Evolutionary conservation across 2,888 invertebrate species (phyloP).

Genomic region (Dynastes tityus): DNA sequence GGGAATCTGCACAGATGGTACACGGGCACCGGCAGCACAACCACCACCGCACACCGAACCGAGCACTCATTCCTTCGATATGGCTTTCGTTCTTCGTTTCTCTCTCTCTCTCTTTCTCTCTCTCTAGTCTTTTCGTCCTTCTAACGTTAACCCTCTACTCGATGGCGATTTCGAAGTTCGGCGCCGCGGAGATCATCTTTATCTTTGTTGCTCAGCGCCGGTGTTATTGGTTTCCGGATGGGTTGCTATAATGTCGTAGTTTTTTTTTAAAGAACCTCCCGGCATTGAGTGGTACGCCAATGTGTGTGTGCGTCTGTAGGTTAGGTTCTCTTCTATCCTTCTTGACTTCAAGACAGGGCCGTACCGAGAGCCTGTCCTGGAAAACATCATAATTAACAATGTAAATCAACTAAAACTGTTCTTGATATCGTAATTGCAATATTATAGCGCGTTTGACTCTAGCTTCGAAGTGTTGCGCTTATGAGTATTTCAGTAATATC

Average conservation of each 20-base stretch:
- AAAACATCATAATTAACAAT: no score
- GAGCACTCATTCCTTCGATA: slow-evolving; percentile 63
- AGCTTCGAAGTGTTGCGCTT: no score
- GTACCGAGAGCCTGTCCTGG: no score
- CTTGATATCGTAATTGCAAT: no score
- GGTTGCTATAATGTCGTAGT: slow-evolving; percentile 63
- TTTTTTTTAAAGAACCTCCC: slow-evolving; percentile 59
- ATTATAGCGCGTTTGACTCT: no score
- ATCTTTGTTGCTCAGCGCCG: slow-evolving; percentile 57
- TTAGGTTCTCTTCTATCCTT: no score
- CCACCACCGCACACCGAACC: no score
- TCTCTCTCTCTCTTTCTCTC: slow-evolving; percentile 51
- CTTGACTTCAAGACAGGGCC: no score
- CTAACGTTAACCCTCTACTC: no score
- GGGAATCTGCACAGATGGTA: slow-evolving; percentile 70
- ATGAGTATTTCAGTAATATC: no score
- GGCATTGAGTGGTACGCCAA: slow-evolving; percentile 60
- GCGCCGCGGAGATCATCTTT: slow-evolving; percentile 47
- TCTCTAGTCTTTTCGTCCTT: background rate
- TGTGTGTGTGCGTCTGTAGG: slow-evolving; percentile 6
- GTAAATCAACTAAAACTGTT: no score
- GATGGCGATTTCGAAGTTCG: slow-evolving; percentile 18
- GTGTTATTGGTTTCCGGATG: slow-evolving; percentile 66
- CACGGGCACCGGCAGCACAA: slow-evolving; percentile 51
- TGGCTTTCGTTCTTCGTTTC: slow-evolving; percentile 55